Percentiles rank a stretch among this genome's conserved stretches.
These are phyloP conservation scores for Microctenopoma steveboyesi DNA, from an alignment of 2,797 vertebrate genomes.

Conservation along the genomic window DNA sequence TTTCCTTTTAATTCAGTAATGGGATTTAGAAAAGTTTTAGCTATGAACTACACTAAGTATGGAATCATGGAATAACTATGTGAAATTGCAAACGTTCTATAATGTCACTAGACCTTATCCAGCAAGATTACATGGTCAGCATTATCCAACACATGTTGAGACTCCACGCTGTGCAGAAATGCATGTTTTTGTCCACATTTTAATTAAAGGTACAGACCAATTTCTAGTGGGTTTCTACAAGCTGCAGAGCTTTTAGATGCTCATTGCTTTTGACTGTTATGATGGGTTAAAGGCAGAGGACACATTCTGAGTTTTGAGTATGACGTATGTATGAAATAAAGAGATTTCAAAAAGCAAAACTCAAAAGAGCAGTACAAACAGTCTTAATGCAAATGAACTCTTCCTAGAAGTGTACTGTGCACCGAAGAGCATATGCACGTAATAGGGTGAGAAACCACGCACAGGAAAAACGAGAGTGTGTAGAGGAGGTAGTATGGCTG, in stretches of 20 bases:
- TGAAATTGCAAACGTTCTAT: not conserved
- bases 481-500: not conserved
- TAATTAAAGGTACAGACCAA: not conserved
- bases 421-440: conserved; percentile 3
- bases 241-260: too few species aligned
- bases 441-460: conserved; percentile 18
- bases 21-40: not conserved
- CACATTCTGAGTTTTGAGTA: conserved; percentile 5
- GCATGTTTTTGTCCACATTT: conserved; percentile 9
- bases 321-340: conserved; percentile 9
- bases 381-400: conserved; percentile 5
- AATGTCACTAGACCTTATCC: not conserved
- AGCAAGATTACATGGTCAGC: not conserved
- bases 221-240: not conserved
- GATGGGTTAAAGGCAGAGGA: not conserved
- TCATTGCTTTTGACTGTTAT: not conserved
- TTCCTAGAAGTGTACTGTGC: conserved; percentile 23
- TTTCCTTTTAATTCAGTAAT: not conserved
- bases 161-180: not conserved
- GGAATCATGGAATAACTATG: not conserved
- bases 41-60: not conserved
- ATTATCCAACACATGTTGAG: not conserved
- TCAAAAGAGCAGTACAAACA: conserved; percentile 10
- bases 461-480: not conserved
- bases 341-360: conserved; percentile 28